These are phyloP conservation scores for Macroramphosus scolopax DNA, from an alignment of 2,797 vertebrate species.

Conservation along the genomic window DNA sequence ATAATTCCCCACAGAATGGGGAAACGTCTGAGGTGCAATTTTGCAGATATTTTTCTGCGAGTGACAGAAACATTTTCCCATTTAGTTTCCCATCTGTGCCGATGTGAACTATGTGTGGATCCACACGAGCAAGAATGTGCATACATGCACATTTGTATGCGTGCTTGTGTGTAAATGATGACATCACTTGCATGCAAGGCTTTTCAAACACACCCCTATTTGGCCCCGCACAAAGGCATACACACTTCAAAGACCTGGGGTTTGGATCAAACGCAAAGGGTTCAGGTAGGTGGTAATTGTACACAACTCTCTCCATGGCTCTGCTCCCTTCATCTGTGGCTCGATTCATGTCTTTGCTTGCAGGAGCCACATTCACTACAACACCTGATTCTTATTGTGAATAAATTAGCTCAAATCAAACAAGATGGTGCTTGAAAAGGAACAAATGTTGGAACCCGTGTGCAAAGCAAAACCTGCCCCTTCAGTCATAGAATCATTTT, in stretches of 20 bases:
- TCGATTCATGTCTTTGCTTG: conserved; percentile 73
- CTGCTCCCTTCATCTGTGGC: conserved; percentile 66
- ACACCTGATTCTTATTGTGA: conserved; percentile 67
- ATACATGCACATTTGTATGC: conserved; percentile 10
- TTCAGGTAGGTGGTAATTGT: conserved; percentile 64
- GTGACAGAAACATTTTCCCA: conserved; percentile 39
- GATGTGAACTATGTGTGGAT: conserved; percentile 19
- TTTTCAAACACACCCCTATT: conserved; percentile 50
- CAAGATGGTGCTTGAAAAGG: conserved; percentile 58
- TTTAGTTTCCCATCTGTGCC: conserved; percentile 38
- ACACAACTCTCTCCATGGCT: conserved; percentile 59
- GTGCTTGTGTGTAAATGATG: conserved; percentile 42
- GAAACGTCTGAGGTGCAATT: no score
- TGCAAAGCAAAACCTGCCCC: conserved; percentile 29
- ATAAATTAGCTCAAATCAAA: conserved; percentile 73
- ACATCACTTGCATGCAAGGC: conserved; percentile 52
- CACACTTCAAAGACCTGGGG: conserved; percentile 70
- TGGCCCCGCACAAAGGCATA: conserved; percentile 68
- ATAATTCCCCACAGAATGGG: no score
- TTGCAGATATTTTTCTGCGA: no score
- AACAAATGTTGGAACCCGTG: conserved; percentile 49
- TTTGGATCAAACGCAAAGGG: conserved; percentile 68
- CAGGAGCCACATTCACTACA: conserved; percentile 63
- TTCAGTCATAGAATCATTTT: conserved; percentile 38
- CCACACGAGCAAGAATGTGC: conserved; percentile 9